phyloP scores from a whole-genome alignment of 2,888 invertebrate species.

The Calameuta pallipes region DNA sequence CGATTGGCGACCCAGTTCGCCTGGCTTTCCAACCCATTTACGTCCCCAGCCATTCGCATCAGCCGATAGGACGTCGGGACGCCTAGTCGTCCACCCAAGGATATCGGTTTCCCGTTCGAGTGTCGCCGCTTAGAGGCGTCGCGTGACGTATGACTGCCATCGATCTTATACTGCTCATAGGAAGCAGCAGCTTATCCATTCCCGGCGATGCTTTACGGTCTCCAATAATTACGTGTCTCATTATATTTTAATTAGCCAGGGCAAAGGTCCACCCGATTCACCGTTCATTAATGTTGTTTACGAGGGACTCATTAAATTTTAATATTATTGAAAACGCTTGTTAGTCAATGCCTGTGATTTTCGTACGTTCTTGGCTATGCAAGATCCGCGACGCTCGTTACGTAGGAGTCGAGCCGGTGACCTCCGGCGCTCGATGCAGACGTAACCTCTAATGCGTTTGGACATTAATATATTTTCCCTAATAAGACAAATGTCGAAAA shows the following conservation, averaged over 20 bases:
- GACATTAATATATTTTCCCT: constrained; percentile 50
- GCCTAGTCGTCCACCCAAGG: too few relatives aligned
- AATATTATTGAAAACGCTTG: constrained; percentile 59
- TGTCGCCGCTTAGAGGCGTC: constrained; percentile 7
- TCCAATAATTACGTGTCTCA: constrained; percentile 59
- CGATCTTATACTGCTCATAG: constrained; percentile 26
- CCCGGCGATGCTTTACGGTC: constrained; percentile 49
- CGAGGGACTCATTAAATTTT: constrained; percentile 57
- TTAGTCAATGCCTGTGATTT: constrained; percentile 38
- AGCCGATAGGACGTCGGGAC: too few relatives aligned
- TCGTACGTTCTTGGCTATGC: constrained; percentile 22
- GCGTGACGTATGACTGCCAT: constrained; percentile 27
- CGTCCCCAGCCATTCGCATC: too few relatives aligned
- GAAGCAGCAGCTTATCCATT: constrained; percentile 21
- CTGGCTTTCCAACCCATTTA: too few relatives aligned
- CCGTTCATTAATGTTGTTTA: constrained; percentile 58
- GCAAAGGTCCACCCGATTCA: constrained; percentile 40
- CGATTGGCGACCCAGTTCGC: too few relatives aligned
- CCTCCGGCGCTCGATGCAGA: constrained; percentile 49
- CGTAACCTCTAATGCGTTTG: constrained; percentile 39
- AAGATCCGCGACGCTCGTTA: constrained; percentile 18
- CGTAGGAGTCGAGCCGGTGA: constrained; percentile 15
- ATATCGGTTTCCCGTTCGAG: neutral
- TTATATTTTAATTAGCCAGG: constrained; percentile 62
- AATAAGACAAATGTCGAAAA: constrained; percentile 37